phyloP scores from a whole-genome alignment of 2,888 invertebrate species.

The Ochropacha duplaris region DNA sequence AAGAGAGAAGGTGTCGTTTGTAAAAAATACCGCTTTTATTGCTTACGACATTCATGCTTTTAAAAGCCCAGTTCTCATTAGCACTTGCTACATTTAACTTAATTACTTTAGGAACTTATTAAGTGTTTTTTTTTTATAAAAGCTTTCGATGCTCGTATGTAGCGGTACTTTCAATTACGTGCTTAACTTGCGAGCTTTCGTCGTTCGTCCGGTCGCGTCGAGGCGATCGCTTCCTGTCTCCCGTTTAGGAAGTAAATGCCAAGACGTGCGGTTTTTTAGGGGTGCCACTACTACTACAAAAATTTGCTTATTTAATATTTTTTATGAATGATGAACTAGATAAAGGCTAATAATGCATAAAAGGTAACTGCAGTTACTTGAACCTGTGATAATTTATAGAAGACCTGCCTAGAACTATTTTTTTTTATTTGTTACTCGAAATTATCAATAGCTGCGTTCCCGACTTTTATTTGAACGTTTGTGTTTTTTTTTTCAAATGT shows the following conservation, averaged over 20 bases:
- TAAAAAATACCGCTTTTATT: background rate
- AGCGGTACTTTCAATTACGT: background rate
- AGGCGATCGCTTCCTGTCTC: constrained; percentile 61
- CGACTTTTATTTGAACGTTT: no score
- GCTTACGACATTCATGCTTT: background rate
- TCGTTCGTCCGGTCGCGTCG: constrained; percentile 33
- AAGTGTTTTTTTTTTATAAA: background rate
- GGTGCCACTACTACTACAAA: constrained; percentile 18
- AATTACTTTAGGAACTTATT: background rate
- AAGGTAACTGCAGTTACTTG: no score
- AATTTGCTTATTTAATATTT: background rate
- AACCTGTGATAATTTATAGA: no score
- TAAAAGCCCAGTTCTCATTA: background rate
- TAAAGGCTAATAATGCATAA: no score
- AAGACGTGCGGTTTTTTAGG: constrained; percentile 46
- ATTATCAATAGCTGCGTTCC: no score
- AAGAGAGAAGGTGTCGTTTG: background rate
- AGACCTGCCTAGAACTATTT: no score
- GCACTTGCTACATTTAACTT: background rate
- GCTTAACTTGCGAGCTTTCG: constrained; percentile 40
- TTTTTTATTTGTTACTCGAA: no score
- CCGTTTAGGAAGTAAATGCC: constrained; percentile 71
- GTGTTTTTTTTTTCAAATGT: no score
- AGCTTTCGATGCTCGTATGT: background rate
- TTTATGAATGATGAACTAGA: no score